Percentiles rank a stretch among this genome's conserved stretches.
These are phyloP conservation scores for Coilia nasus DNA, from an alignment of 2,797 vertebrate species.

Conservation along the genomic window DNA sequence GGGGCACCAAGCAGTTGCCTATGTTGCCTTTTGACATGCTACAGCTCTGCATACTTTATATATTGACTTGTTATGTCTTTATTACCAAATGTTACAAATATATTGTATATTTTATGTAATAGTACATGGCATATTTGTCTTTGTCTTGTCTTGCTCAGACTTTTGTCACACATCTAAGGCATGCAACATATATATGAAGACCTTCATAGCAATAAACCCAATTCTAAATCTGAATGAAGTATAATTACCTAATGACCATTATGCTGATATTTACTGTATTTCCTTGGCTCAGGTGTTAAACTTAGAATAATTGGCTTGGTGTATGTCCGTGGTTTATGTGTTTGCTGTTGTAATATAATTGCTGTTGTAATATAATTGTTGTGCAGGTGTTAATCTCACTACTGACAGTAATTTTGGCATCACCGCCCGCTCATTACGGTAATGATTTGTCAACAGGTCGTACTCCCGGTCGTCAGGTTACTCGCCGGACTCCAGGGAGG, in stretches of 20 bases:
- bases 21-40: no score
- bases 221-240: background rate
- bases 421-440: background rate
- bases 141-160: background rate
- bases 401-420: background rate
- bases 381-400: background rate
- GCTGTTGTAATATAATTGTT: background rate
- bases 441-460: constrained; percentile 72
- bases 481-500: constrained; percentile 80
- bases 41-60: no score
- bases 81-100: background rate
- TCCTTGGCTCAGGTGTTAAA: background rate
- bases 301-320: background rate
- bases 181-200: no score
- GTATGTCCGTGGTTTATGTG: background rate
- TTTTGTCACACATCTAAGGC: background rate
- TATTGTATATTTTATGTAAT: background rate
- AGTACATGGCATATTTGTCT: background rate
- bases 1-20: no score
- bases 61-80: background rate
- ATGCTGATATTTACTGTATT: background rate
- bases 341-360: background rate
- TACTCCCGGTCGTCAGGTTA: constrained; percentile 86
- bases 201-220: no score
- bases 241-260: no score